Conservation (phyloP, 2,888 invertebrate species). For the Neelides folsomi region DNA sequence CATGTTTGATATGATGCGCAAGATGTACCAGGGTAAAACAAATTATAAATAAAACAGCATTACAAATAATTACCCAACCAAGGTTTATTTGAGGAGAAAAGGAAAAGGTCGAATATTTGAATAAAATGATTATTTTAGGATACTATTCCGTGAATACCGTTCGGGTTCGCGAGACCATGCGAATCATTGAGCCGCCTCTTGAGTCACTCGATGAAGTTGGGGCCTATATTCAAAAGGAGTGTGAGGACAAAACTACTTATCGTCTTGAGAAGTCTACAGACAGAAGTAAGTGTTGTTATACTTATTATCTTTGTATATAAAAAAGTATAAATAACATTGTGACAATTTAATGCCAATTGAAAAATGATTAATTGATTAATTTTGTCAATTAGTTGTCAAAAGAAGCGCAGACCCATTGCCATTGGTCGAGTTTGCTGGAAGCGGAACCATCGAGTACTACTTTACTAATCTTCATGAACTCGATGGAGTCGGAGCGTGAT, state of each 20-base stretch:
- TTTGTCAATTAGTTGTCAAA: slow-evolving; percentile 46
- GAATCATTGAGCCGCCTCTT: slow-evolving; percentile 57
- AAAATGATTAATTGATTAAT: neutral
- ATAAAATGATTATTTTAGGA: slow-evolving; percentile 36
- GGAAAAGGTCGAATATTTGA: too few relatives aligned
- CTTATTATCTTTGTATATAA: neutral
- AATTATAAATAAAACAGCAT: too few relatives aligned
- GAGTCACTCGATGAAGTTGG: slow-evolving; percentile 49
- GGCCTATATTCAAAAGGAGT: slow-evolving; percentile 55
- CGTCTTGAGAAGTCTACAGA: slow-evolving; percentile 53
- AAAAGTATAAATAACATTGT: too few relatives aligned
- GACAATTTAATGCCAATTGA: neutral
- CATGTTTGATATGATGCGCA: slow-evolving; percentile 61
- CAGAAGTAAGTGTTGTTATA: slow-evolving; percentile 45
- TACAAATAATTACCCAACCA: too few relatives aligned
- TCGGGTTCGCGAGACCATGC: slow-evolving; percentile 56
- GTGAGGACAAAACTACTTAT: slow-evolving; percentile 57
- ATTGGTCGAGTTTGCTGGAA: slow-evolving; percentile 65
- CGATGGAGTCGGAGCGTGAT: slow-evolving; percentile 9
- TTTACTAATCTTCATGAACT: slow-evolving; percentile 49
- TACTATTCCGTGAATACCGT: slow-evolving; percentile 69
- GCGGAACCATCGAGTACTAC: slow-evolving; percentile 56
- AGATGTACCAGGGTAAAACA: slow-evolving; percentile 53
- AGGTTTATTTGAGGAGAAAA: too few relatives aligned
- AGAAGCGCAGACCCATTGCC: slow-evolving; percentile 41